phyloP scores from a whole-genome alignment of 2,888 invertebrate species.

The Mystacides longicornis region DNA sequence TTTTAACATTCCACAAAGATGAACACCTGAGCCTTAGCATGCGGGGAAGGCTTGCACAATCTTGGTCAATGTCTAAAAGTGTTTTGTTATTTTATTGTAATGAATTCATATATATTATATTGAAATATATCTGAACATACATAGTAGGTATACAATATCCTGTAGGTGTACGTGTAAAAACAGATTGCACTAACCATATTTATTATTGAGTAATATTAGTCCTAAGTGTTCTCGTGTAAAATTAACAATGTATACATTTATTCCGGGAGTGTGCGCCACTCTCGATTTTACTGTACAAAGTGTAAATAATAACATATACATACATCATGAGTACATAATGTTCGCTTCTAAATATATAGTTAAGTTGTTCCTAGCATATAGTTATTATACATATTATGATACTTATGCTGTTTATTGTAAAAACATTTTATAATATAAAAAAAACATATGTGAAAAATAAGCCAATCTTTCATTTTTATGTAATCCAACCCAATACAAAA shows the following conservation, averaged over 20 bases:
- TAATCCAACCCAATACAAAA: too few relatives aligned
- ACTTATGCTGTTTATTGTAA: conserved; percentile 55
- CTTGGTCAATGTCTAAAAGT: conserved; percentile 9
- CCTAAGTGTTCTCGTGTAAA: conserved; percentile 41
- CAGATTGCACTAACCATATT: conserved; percentile 35
- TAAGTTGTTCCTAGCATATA: conserved; percentile 54
- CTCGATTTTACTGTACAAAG: conserved; percentile 44
- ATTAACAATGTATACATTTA: conserved; percentile 34
- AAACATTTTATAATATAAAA: conserved; percentile 54
- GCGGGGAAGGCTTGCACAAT: conserved; percentile 11
- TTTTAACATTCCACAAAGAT: conserved; percentile 24
- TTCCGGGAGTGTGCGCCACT: not conserved
- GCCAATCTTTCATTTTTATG: conserved; percentile 2
- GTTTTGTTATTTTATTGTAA: conserved; percentile 14
- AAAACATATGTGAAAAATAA: conserved; percentile 17
- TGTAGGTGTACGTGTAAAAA: conserved; percentile 14
- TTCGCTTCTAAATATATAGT: conserved; percentile 47
- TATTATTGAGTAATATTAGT: conserved; percentile 37
- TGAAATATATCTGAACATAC: not conserved
- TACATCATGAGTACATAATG: conserved; percentile 39
- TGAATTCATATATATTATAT: not conserved
- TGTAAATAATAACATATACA: conserved; percentile 37
- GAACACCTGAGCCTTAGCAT: conserved; percentile 23
- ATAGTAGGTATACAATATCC: not conserved
- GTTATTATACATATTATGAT: conserved; percentile 53